Percentiles rank a stretch among this genome's conserved stretches.
Evolutionary conservation across 2,888 invertebrate genomes (phyloP).

Genomic region (Syritta pipiens): DNA sequence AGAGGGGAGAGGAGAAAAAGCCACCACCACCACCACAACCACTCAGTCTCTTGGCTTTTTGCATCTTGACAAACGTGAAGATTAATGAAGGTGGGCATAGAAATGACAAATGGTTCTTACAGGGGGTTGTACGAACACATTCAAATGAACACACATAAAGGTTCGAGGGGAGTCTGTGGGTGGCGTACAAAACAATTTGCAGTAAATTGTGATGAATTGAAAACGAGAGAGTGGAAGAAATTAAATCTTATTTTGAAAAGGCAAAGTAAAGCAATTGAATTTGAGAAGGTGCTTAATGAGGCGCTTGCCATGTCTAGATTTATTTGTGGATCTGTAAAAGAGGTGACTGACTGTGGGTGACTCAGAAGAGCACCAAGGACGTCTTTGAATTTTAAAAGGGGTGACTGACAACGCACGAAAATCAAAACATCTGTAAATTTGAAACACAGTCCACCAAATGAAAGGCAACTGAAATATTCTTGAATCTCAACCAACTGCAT

Average conservation of each 20-base stretch:
- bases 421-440: too few species aligned
- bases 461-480: too few species aligned
- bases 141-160: constrained; percentile 47
- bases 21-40: too few species aligned
- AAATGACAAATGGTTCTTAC: constrained; percentile 65
- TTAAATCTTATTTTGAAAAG: constrained; percentile 55
- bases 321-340: too few species aligned
- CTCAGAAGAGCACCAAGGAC: too few species aligned
- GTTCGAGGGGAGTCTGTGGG: background rate
- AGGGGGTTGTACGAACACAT: constrained; percentile 52
- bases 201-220: constrained; percentile 65
- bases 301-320: too few species aligned
- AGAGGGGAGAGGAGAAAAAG: background rate
- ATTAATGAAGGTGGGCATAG: constrained; percentile 67
- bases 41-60: constrained; percentile 65
- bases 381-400: too few species aligned
- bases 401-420: too few species aligned
- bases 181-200: constrained; percentile 56
- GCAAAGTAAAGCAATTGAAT: constrained; percentile 43
- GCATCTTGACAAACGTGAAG: constrained; percentile 67
- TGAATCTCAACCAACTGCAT: too few species aligned
- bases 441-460: too few species aligned
- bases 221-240: constrained; percentile 29
- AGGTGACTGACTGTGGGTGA: too few species aligned
- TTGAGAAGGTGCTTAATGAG: too few species aligned